Evolutionary conservation across 2,797 vertebrate genomes (phyloP), one percentile per base, ranked within the genome.

Genomic region (Benthosema pterotum): DNA sequence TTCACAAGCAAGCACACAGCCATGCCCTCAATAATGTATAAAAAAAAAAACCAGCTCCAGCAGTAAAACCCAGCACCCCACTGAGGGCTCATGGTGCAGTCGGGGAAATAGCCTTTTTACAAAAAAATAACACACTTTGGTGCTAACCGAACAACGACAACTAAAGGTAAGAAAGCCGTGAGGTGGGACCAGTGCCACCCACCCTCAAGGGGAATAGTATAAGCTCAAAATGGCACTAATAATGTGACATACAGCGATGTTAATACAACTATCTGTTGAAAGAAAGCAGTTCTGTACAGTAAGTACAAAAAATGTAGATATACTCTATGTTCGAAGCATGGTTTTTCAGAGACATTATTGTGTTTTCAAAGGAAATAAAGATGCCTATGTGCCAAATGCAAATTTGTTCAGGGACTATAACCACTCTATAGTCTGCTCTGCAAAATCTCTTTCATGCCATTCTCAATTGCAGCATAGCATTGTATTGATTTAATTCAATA

Each of bases 371-470:
- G 74, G 72, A 82, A 82, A 82, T 32, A 32, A 32, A 32, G 28
- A 6, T 77, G 69, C 74, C 71, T 69, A 47, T 72, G 73, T 62
- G 73, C 32, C 67, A 61, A 75, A 83, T 86, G 77, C 78, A 88
- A 82, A 87, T 79, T 61, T 82, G 64, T 71, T 69, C 66, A 82
- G 65, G 60, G 79, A 71, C n/a, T n/a, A 77, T 80, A 83, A 77
- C 58, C 60, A 71, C 69, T 68, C 78, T 83, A 83, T 74, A 82
- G 48, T 87, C 80, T 85, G 77, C 63, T 68, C n/a, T n/a, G n/a
- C n/a, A n/a, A n/a, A n/a, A 72, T 64, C 63, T 71, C 56, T 63
- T 82, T 69, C 55, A 76, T 77, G 70, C 67, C 32, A 69, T 77
- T 74, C 54, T 69, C 58, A 82, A 78, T 74, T 72, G 47, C 32